These are phyloP conservation scores for Acropternis orthonyx DNA, from an alignment of 2,797 vertebrate species.

Conservation along the genomic window DNA sequence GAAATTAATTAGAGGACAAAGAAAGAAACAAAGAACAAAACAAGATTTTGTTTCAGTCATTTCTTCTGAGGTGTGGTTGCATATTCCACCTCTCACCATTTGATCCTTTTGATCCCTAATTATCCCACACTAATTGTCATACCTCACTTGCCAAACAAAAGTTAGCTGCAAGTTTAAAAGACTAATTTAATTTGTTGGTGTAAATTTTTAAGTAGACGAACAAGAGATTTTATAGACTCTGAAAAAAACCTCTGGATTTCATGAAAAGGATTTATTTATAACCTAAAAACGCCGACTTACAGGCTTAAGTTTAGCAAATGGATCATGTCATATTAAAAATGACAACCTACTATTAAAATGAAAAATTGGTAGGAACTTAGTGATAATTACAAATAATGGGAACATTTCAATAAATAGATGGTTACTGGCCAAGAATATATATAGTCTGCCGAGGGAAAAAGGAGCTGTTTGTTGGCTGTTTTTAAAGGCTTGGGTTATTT, in stretches of 20 bases:
- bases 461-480: constrained; percentile 31
- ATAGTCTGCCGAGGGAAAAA: constrained; percentile 49
- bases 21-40: not conserved
- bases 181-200: constrained; percentile 12
- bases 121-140: not conserved
- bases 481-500: constrained; percentile 45
- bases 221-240: constrained; percentile 14
- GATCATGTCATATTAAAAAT: constrained; percentile 61
- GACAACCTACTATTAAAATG: constrained; percentile 66
- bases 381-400: constrained; percentile 67
- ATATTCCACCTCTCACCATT: not conserved
- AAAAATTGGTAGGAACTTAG: constrained; percentile 60
- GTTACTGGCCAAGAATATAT: constrained; percentile 62
- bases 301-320: constrained; percentile 52
- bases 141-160: not conserved
- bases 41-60: not conserved
- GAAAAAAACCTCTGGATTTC: constrained; percentile 8
- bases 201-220: constrained; percentile 10
- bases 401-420: constrained; percentile 54
- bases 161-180: not conserved
- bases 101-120: not conserved
- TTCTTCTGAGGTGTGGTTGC: not conserved
- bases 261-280: constrained; percentile 62
- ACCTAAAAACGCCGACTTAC: not conserved
- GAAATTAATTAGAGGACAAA: not conserved